Evolutionary conservation across 2,888 invertebrate species (phyloP).

Genomic region (Drosophila kanekoi): DNA sequence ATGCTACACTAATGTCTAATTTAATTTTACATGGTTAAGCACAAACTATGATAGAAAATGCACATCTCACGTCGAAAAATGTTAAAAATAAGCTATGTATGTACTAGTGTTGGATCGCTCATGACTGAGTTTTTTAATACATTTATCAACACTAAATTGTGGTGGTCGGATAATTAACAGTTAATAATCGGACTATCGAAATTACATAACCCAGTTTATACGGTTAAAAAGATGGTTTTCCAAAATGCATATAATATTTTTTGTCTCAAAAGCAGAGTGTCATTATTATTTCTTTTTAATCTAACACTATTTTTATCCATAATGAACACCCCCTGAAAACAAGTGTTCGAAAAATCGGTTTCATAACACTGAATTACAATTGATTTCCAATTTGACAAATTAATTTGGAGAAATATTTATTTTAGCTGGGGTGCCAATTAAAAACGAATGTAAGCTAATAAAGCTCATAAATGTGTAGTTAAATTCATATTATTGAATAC

Average conservation of each 20-base stretch:
- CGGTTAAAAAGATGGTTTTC: not conserved
- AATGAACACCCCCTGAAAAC: too few relatives aligned
- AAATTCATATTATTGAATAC: too few relatives aligned
- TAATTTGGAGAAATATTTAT: too few relatives aligned
- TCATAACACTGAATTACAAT: too few relatives aligned
- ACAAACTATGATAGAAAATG: slow-evolving; percentile 74
- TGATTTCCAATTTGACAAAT: too few relatives aligned
- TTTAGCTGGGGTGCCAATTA: too few relatives aligned
- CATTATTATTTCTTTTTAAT: not conserved
- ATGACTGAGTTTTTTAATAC: slow-evolving; percentile 20
- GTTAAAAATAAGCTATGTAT: slow-evolving; percentile 74
- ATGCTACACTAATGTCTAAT: slow-evolving; percentile 70
- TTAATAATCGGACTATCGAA: slow-evolving; percentile 6
- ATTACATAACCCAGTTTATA: not conserved
- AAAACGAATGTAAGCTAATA: too few relatives aligned
- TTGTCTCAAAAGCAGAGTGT: not conserved
- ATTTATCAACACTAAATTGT: slow-evolving; percentile 39
- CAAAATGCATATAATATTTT: not conserved
- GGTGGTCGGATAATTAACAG: slow-evolving; percentile 26
- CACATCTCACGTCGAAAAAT: slow-evolving; percentile 75
- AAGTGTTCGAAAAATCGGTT: too few relatives aligned
- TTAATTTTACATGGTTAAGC: slow-evolving; percentile 76
- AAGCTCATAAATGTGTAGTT: too few relatives aligned
- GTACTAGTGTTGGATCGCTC: slow-evolving; percentile 57
- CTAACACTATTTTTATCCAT: too few relatives aligned